Conservation (phyloP, 2,888 invertebrate genomes). For the Heterodera filipjevi region DNA sequence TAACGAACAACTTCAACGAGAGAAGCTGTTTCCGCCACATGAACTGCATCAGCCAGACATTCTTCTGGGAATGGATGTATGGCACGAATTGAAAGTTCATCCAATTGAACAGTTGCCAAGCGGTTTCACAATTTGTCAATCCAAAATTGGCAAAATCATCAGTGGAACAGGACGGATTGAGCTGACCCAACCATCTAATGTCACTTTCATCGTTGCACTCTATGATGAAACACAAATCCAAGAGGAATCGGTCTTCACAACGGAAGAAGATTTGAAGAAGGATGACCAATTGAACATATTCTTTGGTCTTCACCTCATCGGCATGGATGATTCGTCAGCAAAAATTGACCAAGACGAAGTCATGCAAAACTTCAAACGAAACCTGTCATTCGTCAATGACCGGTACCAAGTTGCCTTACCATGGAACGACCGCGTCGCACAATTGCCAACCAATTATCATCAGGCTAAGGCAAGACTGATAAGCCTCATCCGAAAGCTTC, state of each 20-base stretch:
- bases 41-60: neutral
- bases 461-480: slow-evolving; percentile 1
- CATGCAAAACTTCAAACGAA: neutral
- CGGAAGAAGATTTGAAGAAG: neutral
- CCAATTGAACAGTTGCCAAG: neutral
- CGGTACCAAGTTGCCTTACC: neutral
- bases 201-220: neutral
- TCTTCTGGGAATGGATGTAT: neutral
- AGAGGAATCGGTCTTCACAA: neutral
- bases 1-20: neutral
- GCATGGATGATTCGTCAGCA: neutral
- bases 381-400: neutral
- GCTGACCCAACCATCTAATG: neutral
- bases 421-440: neutral
- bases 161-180: neutral
- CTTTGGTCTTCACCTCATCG: neutral
- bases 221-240: neutral
- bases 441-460: neutral
- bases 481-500: neutral
- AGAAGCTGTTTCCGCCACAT: neutral
- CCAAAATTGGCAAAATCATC: slow-evolving; percentile 2
- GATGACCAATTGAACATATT: neutral
- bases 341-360: neutral
- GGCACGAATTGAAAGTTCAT: neutral
- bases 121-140: slow-evolving; percentile 9